These are phyloP conservation scores for Leptodactylus fuscus DNA, from an alignment of 2,113 vertebrate species.

Conservation along the genomic window DNA sequence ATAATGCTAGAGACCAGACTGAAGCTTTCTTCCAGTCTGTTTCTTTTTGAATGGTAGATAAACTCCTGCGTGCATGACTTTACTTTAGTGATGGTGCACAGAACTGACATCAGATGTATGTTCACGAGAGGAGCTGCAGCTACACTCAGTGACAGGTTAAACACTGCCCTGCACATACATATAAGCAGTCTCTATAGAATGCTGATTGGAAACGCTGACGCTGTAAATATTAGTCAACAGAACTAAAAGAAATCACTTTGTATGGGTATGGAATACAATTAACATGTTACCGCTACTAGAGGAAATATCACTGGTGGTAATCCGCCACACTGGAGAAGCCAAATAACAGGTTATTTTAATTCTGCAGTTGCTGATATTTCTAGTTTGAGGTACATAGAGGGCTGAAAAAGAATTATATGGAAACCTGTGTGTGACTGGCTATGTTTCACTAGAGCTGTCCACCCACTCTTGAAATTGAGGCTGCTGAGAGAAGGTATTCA, in stretches of 20 bases:
- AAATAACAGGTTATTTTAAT: conserved; percentile 16
- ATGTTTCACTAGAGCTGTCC: conserved; percentile 50
- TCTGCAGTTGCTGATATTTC: background rate
- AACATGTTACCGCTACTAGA: background rate
- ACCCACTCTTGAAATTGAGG: conserved; percentile 49
- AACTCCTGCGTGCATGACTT: too few relatives aligned
- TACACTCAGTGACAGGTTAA: too few relatives aligned
- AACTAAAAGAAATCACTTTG: background rate
- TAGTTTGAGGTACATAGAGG: background rate
- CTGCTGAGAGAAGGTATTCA: conserved; percentile 34
- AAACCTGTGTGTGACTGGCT: conserved; percentile 32
- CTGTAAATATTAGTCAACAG: background rate
- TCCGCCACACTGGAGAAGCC: background rate
- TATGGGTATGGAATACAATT: background rate
- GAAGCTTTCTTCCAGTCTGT: too few relatives aligned
- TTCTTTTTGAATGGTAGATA: too few relatives aligned
- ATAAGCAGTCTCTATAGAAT: too few relatives aligned
- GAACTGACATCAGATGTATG: too few relatives aligned
- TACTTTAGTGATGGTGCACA: too few relatives aligned
- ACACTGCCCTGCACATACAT: too few relatives aligned
- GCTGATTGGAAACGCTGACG: too few relatives aligned
- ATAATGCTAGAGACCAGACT: too few relatives aligned
- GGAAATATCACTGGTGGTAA: background rate
- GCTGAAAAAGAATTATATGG: conserved; percentile 19
- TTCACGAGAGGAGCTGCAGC: too few relatives aligned